These are phyloP conservation scores for Callimico goeldii DNA, from an alignment of 2,797 vertebrate genomes.

Conservation along the genomic window DNA sequence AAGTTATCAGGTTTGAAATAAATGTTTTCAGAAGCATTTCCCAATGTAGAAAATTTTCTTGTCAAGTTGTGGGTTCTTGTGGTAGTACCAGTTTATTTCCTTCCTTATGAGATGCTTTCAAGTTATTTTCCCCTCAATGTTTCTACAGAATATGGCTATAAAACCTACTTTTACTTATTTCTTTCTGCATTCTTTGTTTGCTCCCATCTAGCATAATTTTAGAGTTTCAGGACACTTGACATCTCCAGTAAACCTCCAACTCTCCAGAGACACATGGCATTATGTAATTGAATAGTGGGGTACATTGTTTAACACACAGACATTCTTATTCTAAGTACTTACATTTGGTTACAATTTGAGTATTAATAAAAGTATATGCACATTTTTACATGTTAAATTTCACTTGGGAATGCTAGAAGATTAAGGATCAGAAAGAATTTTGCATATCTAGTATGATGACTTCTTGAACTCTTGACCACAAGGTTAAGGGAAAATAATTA, in stretches of 20 bases:
- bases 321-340: conserved; percentile 19
- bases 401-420: neutral
- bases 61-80: neutral
- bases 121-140: neutral
- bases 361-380: neutral
- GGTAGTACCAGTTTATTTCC: neutral
- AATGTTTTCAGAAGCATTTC: neutral
- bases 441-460: neutral
- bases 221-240: neutral
- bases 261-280: neutral
- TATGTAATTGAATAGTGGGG: neutral
- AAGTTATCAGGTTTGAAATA: neutral
- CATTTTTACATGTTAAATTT: neutral
- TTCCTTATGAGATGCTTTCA: neutral
- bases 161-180: neutral
- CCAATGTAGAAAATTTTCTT: neutral
- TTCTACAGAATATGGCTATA: neutral
- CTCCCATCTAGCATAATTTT: neutral
- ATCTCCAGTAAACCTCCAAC: neutral
- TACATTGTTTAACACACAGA: neutral
- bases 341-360: neutral
- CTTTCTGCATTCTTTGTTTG: neutral
- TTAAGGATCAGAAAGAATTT: neutral
- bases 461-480: neutral
- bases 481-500: neutral